These are phyloP conservation scores for Oryctes rhinoceros DNA, from an alignment of 1,140 invertebrate species.

Conservation along the genomic window DNA sequence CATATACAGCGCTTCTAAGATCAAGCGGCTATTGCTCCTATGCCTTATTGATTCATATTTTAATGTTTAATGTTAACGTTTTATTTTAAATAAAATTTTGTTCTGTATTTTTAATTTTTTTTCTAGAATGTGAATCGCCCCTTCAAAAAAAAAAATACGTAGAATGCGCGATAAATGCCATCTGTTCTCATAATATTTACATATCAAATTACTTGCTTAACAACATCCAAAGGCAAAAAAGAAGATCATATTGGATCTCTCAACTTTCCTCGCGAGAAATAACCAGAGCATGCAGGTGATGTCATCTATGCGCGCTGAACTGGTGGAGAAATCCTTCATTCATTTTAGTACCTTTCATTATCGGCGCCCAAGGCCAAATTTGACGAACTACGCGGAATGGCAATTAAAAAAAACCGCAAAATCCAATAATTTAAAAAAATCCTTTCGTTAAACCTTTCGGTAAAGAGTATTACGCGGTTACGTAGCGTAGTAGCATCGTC, in stretches of 20 bases:
- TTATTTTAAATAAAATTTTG: too few species aligned
- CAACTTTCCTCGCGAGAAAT: not conserved
- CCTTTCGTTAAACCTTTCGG: not conserved
- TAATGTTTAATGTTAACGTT: too few species aligned
- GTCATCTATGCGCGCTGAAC: not conserved
- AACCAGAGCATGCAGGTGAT: not conserved
- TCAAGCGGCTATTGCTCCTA: too few species aligned
- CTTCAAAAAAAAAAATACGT: too few species aligned
- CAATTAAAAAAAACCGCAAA: not conserved
- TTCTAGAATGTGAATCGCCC: too few species aligned
- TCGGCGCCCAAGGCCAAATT: conserved; percentile 7
- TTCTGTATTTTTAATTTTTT: too few species aligned
- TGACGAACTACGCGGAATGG: not conserved
- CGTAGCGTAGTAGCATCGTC: not conserved
- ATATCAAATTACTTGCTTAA: too few species aligned
- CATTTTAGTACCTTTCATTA: not conserved
- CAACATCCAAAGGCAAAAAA: too few species aligned
- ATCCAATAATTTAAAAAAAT: not conserved
- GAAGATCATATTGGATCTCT: not conserved
- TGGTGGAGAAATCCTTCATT: conserved; percentile 3
- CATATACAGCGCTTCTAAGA: too few species aligned
- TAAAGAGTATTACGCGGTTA: not conserved
- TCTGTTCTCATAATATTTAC: too few species aligned
- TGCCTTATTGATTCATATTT: too few species aligned
- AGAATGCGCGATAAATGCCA: too few species aligned